Conservation (phyloP, 2,888 invertebrate species). For the Chrysolina oricalcia region DNA sequence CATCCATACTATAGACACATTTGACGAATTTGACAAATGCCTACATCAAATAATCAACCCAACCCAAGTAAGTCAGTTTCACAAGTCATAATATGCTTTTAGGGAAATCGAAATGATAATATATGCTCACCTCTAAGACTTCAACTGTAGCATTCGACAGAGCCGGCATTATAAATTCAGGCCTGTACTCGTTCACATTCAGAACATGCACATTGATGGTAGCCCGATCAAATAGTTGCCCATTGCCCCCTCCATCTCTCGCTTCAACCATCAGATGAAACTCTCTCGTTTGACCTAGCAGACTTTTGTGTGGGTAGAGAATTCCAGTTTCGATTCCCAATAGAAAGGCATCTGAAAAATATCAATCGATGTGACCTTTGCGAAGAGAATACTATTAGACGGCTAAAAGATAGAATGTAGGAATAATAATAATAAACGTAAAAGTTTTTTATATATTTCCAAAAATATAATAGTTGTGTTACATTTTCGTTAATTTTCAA, state of each 20-base stretch:
- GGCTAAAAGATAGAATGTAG: too few relatives aligned
- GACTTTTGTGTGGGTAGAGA: conserved; percentile 83
- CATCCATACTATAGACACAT: too few relatives aligned
- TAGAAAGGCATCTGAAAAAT: conserved; percentile 79
- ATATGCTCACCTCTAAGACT: conserved; percentile 83
- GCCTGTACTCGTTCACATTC: conserved; percentile 88
- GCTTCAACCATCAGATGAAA: conserved; percentile 78
- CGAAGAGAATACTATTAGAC: too few relatives aligned
- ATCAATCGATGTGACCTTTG: background rate
- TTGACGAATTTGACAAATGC: too few relatives aligned
- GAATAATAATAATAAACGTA: too few relatives aligned
- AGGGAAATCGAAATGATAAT: conserved; percentile 5
- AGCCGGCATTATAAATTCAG: conserved; percentile 86
- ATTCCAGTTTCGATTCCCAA: conserved; percentile 86
- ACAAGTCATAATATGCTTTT: background rate
- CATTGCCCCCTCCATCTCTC: conserved; percentile 81
- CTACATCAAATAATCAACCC: too few relatives aligned
- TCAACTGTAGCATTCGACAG: conserved; percentile 84
- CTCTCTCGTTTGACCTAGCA: conserved; percentile 77
- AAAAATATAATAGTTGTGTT: too few relatives aligned
- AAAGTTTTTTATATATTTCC: too few relatives aligned
- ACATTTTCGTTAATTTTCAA: too few relatives aligned
- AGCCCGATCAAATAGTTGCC: conserved; percentile 79
- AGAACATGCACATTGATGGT: conserved; percentile 84
- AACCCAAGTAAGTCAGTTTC: too few relatives aligned